Conservation (phyloP, 1,140 invertebrate species). For the Rhagoletis zephyria region DNA sequence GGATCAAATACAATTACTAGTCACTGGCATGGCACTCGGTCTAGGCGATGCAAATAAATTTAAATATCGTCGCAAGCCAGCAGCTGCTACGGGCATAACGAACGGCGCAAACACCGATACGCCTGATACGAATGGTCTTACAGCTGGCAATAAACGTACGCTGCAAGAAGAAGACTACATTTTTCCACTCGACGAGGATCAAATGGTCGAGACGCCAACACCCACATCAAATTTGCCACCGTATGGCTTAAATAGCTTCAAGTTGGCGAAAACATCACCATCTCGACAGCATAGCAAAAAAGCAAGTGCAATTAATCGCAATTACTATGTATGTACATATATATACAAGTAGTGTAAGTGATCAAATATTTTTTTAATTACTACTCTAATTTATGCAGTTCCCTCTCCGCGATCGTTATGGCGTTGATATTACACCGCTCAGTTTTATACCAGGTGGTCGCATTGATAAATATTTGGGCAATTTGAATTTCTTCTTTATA, state of each 20-base stretch:
- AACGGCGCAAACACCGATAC: conserved; percentile 47
- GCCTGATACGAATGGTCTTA: not conserved
- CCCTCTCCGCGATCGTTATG: conserved; percentile 79
- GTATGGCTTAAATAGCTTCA: conserved; percentile 69
- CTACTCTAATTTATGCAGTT: conserved; percentile 71
- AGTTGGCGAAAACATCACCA: conserved; percentile 68
- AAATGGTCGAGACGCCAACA: conserved; percentile 70
- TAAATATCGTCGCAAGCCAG: conserved; percentile 68
- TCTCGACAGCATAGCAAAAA: conserved; percentile 49
- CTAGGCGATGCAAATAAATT: conserved; percentile 77
- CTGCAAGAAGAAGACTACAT: conserved; percentile 77
- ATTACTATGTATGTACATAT: conserved; percentile 41
- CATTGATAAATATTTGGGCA: conserved; percentile 90
- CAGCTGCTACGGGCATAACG: not conserved
- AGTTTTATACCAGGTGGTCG: conserved; percentile 85
- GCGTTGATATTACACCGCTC: conserved; percentile 89
- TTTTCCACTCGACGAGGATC: conserved; percentile 83
- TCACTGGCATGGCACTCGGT: conserved; percentile 82
- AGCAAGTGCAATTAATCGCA: conserved; percentile 9
- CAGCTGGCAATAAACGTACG: conserved; percentile 57
- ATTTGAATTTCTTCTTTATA: conserved; percentile 96
- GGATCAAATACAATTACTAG: conserved; percentile 92
- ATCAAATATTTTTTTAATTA: not conserved
- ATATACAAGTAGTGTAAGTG: not conserved
- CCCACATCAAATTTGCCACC: conserved; percentile 65